These are phyloP conservation scores for Epinotia ramella DNA, from an alignment of 2,888 invertebrate genomes.

Conservation along the genomic window DNA sequence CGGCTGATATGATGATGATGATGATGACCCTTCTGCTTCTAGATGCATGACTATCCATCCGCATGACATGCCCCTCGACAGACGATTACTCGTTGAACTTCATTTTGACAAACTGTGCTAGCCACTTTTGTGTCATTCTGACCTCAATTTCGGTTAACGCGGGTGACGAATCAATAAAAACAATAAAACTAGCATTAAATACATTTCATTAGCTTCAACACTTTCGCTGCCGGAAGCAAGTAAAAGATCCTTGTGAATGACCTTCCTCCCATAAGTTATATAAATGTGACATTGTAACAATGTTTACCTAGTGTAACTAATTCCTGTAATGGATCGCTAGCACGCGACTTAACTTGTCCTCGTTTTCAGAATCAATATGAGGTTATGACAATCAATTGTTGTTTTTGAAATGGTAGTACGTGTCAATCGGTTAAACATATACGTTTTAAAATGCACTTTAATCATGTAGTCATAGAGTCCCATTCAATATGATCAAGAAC, in stretches of 20 bases:
- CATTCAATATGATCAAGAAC: no score
- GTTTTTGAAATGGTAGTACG: background rate
- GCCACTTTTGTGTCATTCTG: background rate
- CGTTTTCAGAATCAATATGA: slow-evolving; percentile 19
- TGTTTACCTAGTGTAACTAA: background rate
- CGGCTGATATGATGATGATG: no score
- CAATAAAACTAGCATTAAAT: background rate
- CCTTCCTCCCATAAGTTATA: background rate
- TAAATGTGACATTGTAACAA: slow-evolving; percentile 12
- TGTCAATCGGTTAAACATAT: no score
- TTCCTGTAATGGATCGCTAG: slow-evolving; percentile 16
- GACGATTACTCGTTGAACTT: no score
- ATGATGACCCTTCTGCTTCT: no score
- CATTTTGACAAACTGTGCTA: background rate
- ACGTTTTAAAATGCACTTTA: no score
- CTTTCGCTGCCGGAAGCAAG: background rate
- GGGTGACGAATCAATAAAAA: background rate
- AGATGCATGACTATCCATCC: no score
- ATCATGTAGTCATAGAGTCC: no score
- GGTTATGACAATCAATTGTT: slow-evolving; percentile 1
- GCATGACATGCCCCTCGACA: no score
- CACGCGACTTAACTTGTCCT: slow-evolving; percentile 28
- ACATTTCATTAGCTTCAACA: background rate
- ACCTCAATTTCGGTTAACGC: background rate
- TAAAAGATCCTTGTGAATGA: background rate